Evolutionary conservation across 2,797 vertebrate genomes (phyloP), one percentile per base, ranked within the genome.

Genomic region (Sandelia bainsii): DNA sequence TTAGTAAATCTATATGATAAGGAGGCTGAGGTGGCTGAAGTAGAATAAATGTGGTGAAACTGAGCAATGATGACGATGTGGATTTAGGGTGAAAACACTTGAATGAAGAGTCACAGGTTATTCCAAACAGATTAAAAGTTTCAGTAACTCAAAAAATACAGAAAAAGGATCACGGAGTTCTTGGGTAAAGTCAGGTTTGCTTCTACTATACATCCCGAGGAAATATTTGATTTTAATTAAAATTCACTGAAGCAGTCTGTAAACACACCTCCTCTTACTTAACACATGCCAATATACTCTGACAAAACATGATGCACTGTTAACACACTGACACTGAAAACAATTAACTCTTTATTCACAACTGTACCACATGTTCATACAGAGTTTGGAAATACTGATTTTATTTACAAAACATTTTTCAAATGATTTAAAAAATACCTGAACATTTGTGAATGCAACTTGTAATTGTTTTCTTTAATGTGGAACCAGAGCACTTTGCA

Each of bases 1-100:
- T 83, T 86, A 59, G 90, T 90, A 93, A 89, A 92, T 93, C 89
- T 91, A 85, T 91, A 87, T 4, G 61, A 75, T 87, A 80, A 77
- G 62, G 62, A 64, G 72, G 44, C 64, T 32, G 60, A 71, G 73
- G 72, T 72, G 69, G 59, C 58, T 42, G 6, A 60, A 62, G 52
- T 77, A 25, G 51, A 60, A 52, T 77, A 34, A 83, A 85, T 81
- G 72, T 56, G 65, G 61, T 62, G 68, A 81, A 84, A 74, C 51
- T 64, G 62, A 79, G 82, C 58, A 29, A 62, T 10, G 23, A 2
- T 44, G 40, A 60, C 69, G 61, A 63, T 58, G 69, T 40, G 54
- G 40, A 29, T 69, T 69, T 51, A 48, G 40, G 62, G 16, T 40
- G 25, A 32, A 59, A 29, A 23, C 12, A 12, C 14, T 66, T 16